Conservation (phyloP, 2,797 vertebrate genomes). For the Dryobates pubescens region DNA sequence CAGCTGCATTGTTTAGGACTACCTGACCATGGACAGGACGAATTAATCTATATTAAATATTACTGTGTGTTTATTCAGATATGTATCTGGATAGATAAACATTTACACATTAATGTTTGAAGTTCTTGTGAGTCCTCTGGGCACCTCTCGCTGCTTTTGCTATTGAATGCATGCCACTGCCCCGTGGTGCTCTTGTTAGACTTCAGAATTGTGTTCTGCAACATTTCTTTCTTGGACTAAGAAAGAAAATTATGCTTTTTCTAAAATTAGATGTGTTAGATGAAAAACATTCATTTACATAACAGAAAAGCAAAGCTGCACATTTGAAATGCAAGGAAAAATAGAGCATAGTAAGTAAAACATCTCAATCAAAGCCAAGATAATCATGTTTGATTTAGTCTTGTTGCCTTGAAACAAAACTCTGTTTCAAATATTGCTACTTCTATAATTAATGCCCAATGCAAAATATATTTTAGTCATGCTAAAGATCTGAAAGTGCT, state of each 20-base stretch:
- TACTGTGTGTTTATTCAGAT: background rate
- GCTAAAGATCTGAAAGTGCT: conserved; percentile 39
- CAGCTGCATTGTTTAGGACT: background rate
- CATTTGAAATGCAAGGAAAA: conserved; percentile 51
- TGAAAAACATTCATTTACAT: conserved; percentile 62
- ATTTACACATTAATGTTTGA: background rate
- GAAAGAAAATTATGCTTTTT: conserved; percentile 24
- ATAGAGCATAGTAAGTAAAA: conserved; percentile 47
- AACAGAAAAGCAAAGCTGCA: conserved; percentile 49
- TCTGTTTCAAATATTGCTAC: conserved; percentile 55
- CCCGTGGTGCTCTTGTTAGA: background rate
- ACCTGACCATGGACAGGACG: background rate
- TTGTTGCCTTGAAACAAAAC: conserved; percentile 51
- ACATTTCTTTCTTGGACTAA: background rate
- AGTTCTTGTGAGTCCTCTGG: background rate
- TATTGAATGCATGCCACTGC: background rate
- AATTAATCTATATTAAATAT: background rate
- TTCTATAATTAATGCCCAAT: conserved; percentile 53
- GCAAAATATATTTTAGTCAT: conserved; percentile 64
- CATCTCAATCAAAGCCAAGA: conserved; percentile 59
- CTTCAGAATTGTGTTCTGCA: conserved; percentile 17
- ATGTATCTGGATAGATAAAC: background rate
- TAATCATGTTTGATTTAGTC: conserved; percentile 60
- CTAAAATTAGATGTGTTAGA: conserved; percentile 43
- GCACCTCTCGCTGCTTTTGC: background rate